phyloP scores from a whole-genome alignment of 92 coral and sea anemone species.

The Galaxea fascicularis region DNA sequence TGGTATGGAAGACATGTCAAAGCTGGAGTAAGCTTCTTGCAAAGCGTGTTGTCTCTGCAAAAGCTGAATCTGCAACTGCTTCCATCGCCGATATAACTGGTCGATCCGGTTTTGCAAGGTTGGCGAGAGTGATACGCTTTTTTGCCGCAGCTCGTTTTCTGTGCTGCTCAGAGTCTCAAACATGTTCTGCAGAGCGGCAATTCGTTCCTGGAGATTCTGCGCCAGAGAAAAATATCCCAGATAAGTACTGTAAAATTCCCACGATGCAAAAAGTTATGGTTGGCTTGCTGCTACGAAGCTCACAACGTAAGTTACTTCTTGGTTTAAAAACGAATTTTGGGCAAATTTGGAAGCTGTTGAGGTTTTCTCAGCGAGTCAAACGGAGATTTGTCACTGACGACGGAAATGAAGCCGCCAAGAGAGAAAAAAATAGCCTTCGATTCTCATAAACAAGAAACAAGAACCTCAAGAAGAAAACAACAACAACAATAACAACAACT shows the following conservation, averaged over 20 bases:
- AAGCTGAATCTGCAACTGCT: conserved; percentile 94
- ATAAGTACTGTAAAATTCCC: not conserved
- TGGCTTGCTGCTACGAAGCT: not conserved
- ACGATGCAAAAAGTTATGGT: not conserved
- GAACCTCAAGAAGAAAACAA: no score
- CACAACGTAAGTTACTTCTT: not conserved
- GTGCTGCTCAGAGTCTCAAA: conserved; percentile 93
- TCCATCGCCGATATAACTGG: conserved; percentile 98
- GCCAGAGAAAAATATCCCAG: not conserved
- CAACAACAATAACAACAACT: no score
- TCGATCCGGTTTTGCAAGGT: conserved; percentile 95
- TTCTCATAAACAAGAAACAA: no score
- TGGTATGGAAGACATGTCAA: conserved; percentile 78
- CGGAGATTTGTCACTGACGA: no score
- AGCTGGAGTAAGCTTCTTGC: conserved; percentile 91
- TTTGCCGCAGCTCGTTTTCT: conserved; percentile 84
- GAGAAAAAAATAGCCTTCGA: no score
- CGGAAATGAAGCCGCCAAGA: no score
- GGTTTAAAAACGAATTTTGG: no score
- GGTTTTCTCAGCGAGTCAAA: no score
- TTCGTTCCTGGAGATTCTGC: conserved; percentile 86
- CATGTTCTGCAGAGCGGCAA: conserved; percentile 90
- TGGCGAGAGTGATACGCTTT: conserved; percentile 85
- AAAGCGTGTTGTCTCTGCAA: conserved; percentile 90
- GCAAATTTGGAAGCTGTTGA: no score